A percentile compares a stretch with the other conserved stretches of the same genome.
Evolutionary conservation across 2,797 vertebrate genomes (phyloP).

Genomic region (Chaetodon trifasciatus): DNA sequence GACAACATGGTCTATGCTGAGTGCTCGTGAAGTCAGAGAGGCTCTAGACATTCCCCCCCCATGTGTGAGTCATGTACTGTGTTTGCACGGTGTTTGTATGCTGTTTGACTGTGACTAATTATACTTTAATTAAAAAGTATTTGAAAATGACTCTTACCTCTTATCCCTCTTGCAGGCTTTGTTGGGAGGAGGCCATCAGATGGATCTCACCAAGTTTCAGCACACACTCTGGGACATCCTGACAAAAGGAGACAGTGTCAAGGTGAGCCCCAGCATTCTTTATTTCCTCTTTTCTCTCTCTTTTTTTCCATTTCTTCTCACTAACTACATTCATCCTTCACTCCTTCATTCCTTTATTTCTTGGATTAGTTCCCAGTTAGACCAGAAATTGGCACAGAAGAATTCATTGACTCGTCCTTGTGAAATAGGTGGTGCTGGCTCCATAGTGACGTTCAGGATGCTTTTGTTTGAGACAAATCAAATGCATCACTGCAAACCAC

Average conservation of each 20-base stretch:
- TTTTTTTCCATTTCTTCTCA: background rate
- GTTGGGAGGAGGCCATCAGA: slow-evolving; percentile 69
- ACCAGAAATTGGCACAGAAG: background rate
- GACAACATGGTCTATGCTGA: slow-evolving; percentile 6
- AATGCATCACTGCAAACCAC: no score
- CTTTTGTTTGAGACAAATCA: no score
- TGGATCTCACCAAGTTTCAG: slow-evolving; percentile 73
- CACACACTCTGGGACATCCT: slow-evolving; percentile 75
- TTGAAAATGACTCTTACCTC: slow-evolving; percentile 3
- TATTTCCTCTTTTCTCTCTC: background rate
- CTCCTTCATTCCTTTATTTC: background rate
- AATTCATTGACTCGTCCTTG: background rate
- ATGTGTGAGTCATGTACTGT: slow-evolving; percentile 10
- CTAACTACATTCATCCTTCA: background rate
- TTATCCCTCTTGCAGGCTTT: slow-evolving; percentile 64
- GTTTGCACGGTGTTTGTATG: slow-evolving; percentile 10
- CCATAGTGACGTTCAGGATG: background rate
- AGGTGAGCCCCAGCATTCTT: slow-evolving; percentile 62
- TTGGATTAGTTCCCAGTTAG: background rate
- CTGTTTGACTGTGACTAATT: slow-evolving; percentile 2
- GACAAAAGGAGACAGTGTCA: slow-evolving; percentile 66
- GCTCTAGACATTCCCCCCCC: background rate
- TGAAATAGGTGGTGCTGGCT: background rate
- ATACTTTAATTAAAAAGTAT: background rate
- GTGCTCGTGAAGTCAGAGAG: slow-evolving; percentile 1